phyloP scores from a whole-genome alignment of 2,888 invertebrate species.

The Sialis fuliginosa region DNA sequence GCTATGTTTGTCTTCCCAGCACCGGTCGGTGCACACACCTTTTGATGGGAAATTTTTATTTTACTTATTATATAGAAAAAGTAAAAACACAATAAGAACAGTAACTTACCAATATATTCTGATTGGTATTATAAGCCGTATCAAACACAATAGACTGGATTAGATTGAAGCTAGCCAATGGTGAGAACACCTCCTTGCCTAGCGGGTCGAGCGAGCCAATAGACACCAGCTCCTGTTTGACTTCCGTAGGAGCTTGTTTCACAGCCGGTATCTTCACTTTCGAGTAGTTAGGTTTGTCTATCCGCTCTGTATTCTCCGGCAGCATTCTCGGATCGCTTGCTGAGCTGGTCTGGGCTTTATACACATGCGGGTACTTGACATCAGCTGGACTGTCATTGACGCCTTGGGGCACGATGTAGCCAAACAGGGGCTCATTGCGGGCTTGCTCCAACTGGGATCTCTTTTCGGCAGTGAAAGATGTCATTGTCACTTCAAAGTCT shows the following conservation, averaged over 20 bases:
- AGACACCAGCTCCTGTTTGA: constrained; percentile 10
- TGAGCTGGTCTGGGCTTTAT: not conserved
- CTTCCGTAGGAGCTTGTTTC: constrained; percentile 35
- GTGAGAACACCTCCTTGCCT: constrained; percentile 77
- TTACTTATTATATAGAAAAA: too few species aligned
- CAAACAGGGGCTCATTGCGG: not conserved
- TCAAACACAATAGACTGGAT: constrained; percentile 94
- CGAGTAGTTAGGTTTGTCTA: constrained; percentile 59
- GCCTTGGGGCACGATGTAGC: not conserved
- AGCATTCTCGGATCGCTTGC: constrained; percentile 19
- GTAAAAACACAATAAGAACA: too few species aligned
- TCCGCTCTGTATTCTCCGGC: constrained; percentile 61
- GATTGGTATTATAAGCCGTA: constrained; percentile 88
- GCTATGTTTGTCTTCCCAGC: constrained; percentile 99
- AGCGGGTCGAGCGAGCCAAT: constrained; percentile 40
- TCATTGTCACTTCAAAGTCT: not conserved
- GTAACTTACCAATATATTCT: constrained; percentile 60
- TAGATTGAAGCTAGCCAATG: constrained; percentile 70
- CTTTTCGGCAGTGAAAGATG: not conserved
- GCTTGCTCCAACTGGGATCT: not conserved
- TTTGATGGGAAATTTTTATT: too few species aligned
- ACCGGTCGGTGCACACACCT: constrained; percentile 91
- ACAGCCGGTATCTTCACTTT: constrained; percentile 71
- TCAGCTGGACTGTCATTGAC: not conserved
- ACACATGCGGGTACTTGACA: not conserved